phyloP scores from a whole-genome alignment of 2,888 invertebrate genomes.

The Phragmatobia fuliginosa region DNA sequence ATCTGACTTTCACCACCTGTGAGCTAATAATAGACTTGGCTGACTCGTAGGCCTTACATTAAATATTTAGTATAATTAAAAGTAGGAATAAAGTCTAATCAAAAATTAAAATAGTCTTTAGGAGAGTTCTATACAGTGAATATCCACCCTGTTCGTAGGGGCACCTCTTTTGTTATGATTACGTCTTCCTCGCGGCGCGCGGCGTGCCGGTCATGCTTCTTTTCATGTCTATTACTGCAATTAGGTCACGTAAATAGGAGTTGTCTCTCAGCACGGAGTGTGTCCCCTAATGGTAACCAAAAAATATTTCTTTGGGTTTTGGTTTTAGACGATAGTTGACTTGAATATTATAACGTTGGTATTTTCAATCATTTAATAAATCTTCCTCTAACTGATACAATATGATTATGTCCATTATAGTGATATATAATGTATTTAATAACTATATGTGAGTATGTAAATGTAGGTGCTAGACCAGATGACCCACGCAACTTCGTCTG shows the following conservation, averaged over 20 bases:
- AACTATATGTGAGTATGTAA: too few species aligned
- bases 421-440: too few species aligned
- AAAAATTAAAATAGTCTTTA: neutral
- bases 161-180: constrained; percentile 14
- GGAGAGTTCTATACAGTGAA: neutral
- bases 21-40: constrained; percentile 2
- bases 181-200: constrained; percentile 31
- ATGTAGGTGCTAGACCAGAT: too few species aligned
- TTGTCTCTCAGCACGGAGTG: neutral
- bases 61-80: neutral
- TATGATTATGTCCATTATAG: too few species aligned
- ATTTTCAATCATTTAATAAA: too few species aligned
- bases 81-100: too few species aligned
- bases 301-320: neutral
- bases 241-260: constrained; percentile 1
- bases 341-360: neutral
- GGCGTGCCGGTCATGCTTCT: constrained; percentile 9
- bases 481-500: too few species aligned
- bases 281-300: neutral
- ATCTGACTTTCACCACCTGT: neutral
- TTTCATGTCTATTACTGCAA: constrained; percentile 5
- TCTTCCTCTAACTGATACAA: too few species aligned
- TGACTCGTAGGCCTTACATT: neutral
- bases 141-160: neutral
- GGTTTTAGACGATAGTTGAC: neutral